Base-by-base conservation (phyloP, 2,797 vertebrate species). In the Oreonectes daqikongensis region DNA sequence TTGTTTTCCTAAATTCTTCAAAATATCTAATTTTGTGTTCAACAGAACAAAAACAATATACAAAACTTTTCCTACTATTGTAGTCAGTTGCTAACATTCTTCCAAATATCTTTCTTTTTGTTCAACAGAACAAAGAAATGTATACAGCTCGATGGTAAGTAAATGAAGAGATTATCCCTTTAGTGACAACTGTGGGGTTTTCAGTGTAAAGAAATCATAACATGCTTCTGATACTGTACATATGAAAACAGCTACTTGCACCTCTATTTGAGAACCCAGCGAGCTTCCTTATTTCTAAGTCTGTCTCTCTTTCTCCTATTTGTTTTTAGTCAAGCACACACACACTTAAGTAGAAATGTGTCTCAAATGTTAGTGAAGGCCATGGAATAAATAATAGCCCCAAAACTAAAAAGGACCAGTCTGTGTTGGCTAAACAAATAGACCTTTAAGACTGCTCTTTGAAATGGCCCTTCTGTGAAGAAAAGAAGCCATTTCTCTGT, bases 171-270 rank as follows among this genome's bases (percentile, higher is more conserved):
- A n/a, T n/a, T n/a, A 10, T 40, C 38, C 5, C 38, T 40, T 40
- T 40, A 1, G 38, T 20, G 6, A 15, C 24, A 57, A 57, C n/a
- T 28, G 17, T 28, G 17, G 24, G 4, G 22, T 55, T 55, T 24
- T 26, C 10, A 14, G 5, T 26, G 69, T 68, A 61, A 63, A 76
- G 74, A 44, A 77, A 60, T 55, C 42, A 42, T 63, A 44, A 48
- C 55, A 20, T 44, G 32, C 28, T 28, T 52, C 32, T 59, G 68
- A 77, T 60, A 55, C 22, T 38, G 30, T 10, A 38, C 48, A 65
- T 64, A 46, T 70, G 30, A 75, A 84, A 81, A 79, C 48, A 75
- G 78, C 83, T 84, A 82, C 85, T 84, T 86, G 79, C 82, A 82
- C 75, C 80, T 65, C 75, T 60, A 20, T 66, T 73, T 65, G 73